Base-by-base conservation (phyloP, 2,888 invertebrate species). In the Zeuzera pyrina region DNA sequence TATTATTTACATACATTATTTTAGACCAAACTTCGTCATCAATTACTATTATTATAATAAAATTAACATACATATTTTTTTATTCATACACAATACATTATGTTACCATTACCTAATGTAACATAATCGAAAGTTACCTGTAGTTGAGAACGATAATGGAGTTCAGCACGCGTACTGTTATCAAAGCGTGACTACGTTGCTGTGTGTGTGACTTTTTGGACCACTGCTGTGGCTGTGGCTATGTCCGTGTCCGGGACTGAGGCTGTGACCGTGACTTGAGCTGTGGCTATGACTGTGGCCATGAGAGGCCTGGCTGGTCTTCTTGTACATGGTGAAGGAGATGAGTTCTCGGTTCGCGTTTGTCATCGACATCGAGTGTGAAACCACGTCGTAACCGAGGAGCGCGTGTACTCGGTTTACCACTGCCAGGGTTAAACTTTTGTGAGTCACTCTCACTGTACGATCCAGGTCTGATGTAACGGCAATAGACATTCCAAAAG, bases 291-390 rank as follows among this genome's bases (percentile, higher is more conserved):
- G 71, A 2, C 57, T 46, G 34, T 67, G 69, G 2, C 54, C 12
- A 19, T 33, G 38, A n/a, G 50, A 47, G 14, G 56, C 58, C 10
- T 55, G 30, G 35, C 57, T 57, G 2, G 70, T 64, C 52, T 83
- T 83, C 61, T 83, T 83, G 47, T 83, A 84, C 72, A 84, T 61
- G 7, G 78, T 74, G 59, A 83, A 84, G 11, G 84, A 81, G 28
- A 83, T 56, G 21, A 83, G 61, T 49, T 84, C 84, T 2, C 83
- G 58, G 49, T 84, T 84, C 8, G 78, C 70, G 43, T 79, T 81
- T 12, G 83, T 81, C 74, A 84, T 81, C 1, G 81, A 72, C 84
- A 84, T 84, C 2, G 84, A 64, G 49, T 84, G 84, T 0, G 83
- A 83, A 1, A 79, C 63, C 7, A 84, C 83, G 49, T 84, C 81